Conservation (phyloP, 2,888 invertebrate species). For the Diaprepes abbreviatus region DNA sequence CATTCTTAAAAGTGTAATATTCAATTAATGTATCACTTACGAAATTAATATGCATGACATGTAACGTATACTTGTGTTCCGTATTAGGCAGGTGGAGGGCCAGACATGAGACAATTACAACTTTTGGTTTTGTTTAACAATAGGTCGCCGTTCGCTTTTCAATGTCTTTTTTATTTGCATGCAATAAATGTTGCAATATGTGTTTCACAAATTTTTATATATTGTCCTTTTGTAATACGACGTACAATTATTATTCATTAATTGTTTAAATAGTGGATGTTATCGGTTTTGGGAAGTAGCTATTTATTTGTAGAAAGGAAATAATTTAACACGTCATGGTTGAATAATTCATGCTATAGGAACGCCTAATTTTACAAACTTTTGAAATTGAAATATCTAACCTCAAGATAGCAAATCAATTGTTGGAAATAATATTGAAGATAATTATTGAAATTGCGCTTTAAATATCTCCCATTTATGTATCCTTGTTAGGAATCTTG, state of each 20-base stretch:
- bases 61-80: conserved; percentile 9
- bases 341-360: no score
- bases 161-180: conserved; percentile 26
- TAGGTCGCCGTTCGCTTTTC: conserved; percentile 27
- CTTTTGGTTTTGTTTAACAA: conserved; percentile 24
- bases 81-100: conserved; percentile 23
- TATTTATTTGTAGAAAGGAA: no score
- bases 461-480: no score
- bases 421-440: no score
- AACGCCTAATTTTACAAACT: no score
- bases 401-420: no score
- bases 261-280: background rate
- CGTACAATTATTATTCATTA: conserved; percentile 5
- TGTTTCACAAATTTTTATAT: conserved; percentile 21
- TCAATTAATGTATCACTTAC: conserved; percentile 6
- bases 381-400: no score
- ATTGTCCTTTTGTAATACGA: conserved; percentile 15
- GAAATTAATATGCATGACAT: conserved; percentile 26
- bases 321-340: no score
- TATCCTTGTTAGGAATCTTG: no score
- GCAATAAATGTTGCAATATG: conserved; percentile 19
- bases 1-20: conserved; percentile 2
- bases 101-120: conserved; percentile 14
- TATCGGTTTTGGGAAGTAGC: background rate
- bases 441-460: no score